Conservation (phyloP, 2,113 vertebrate genomes). For the Potamarius usumacintae region DNA sequence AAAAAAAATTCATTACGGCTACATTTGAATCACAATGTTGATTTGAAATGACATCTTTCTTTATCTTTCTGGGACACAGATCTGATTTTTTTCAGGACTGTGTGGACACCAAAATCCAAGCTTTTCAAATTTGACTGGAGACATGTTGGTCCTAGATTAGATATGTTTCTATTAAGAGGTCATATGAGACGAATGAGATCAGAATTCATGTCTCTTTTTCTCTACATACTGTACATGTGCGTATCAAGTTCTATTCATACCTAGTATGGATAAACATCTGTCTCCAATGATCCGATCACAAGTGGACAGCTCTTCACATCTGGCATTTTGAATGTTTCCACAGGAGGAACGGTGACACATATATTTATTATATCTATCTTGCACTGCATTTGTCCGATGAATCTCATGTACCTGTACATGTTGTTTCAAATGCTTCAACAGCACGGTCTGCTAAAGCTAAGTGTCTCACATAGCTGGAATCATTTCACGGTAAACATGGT, state of each 20-base stretch:
- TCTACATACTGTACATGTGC: neutral
- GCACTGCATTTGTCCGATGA: neutral
- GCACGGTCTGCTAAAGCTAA: no score
- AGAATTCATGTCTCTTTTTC: no score
- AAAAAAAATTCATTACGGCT: neutral
- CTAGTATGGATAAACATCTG: neutral
- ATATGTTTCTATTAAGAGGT: no score
- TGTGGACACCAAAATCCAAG: neutral
- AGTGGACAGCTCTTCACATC: no score
- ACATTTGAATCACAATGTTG: neutral
- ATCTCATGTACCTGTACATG: neutral
- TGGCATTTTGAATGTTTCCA: neutral
- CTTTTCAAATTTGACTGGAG: neutral
- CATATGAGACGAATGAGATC: no score
- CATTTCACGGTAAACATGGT: no score
- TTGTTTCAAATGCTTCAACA: no score
- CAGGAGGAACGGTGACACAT: no score
- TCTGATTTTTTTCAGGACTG: neutral
- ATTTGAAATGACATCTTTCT: neutral
- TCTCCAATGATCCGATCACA: neutral
- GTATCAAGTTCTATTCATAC: neutral
- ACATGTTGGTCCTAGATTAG: no score
- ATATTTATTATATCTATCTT: neutral
- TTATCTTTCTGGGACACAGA: neutral
- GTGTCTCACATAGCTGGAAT: no score